These are phyloP conservation scores for Dryobotodes eremita DNA, from an alignment of 2,888 invertebrate species.

Conservation along the genomic window DNA sequence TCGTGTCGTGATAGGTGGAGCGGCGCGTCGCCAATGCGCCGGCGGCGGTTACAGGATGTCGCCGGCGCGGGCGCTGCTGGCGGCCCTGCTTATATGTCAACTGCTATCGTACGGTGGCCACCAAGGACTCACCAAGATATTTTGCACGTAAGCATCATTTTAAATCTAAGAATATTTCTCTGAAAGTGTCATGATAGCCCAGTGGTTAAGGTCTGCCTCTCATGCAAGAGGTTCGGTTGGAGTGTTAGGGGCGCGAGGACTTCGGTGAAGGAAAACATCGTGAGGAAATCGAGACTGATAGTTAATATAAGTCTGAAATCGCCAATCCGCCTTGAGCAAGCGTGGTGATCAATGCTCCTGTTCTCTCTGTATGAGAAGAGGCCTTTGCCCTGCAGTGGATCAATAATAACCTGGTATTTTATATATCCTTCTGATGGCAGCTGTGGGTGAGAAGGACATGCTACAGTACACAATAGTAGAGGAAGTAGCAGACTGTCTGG, in stretches of 20 bases:
- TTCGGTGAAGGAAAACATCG: not conserved
- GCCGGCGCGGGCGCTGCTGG: constrained; percentile 90
- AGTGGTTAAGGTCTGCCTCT: not conserved
- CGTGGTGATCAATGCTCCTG: not conserved
- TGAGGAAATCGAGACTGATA: not conserved
- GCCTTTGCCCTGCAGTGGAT: not conserved
- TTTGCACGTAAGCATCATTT: constrained; percentile 85
- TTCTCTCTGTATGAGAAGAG: not conserved
- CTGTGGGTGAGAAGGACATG: not conserved
- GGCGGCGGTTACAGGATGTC: constrained; percentile 87
- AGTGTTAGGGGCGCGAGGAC: too few species aligned
- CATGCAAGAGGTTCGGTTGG: not conserved
- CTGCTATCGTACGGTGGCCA: constrained; percentile 89
- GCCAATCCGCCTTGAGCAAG: too few species aligned
- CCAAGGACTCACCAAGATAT: constrained; percentile 90
- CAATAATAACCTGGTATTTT: not conserved
- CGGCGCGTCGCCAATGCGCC: constrained; percentile 87
- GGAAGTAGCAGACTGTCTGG: constrained; percentile 15
- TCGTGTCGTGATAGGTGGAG: constrained; percentile 84
- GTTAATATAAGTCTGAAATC: not conserved
- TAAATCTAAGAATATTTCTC: not conserved
- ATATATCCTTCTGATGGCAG: not conserved
- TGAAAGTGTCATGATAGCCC: too few species aligned
- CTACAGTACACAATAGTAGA: not conserved
- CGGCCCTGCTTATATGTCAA: constrained; percentile 87